Percentiles rank a stretch among this genome's conserved stretches.
These are phyloP conservation scores for Xestia c-nigrum DNA, from an alignment of 2,888 invertebrate species.

Conservation along the genomic window DNA sequence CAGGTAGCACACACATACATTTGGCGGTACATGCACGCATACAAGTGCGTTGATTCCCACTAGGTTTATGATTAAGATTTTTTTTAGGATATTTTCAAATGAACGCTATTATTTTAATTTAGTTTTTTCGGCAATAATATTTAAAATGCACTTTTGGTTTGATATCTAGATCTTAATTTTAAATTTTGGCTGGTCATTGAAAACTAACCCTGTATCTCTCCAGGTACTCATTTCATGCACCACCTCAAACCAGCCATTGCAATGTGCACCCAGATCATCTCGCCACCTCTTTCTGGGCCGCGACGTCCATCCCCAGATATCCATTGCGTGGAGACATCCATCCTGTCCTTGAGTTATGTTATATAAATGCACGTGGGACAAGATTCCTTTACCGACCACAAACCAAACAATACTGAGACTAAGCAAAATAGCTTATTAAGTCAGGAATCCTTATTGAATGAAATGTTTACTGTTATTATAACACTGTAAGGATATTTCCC, in stretches of 20 bases:
- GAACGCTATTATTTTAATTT: no score
- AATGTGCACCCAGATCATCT: not conserved
- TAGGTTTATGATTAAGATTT: no score
- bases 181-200: no score
- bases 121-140: no score
- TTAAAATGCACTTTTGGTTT: no score
- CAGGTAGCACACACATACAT: no score
- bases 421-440: not conserved
- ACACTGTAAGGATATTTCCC: not conserved
- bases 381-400: not conserved
- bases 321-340: not conserved
- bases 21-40: no score
- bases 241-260: not conserved
- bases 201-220: no score
- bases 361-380: not conserved
- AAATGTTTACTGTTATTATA: not conserved
- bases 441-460: not conserved
- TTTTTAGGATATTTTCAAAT: no score
- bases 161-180: no score
- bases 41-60: no score
- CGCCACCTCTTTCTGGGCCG: not conserved
- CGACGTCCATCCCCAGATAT: not conserved
- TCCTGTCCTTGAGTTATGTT: not conserved
- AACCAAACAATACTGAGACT: not conserved
- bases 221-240: not conserved